A percentile compares a stretch with the other conserved stretches of the same genome.
These are phyloP conservation scores for Drosophila albomicans DNA, from an alignment of 1,140 invertebrate species.

Conservation along the genomic window DNA sequence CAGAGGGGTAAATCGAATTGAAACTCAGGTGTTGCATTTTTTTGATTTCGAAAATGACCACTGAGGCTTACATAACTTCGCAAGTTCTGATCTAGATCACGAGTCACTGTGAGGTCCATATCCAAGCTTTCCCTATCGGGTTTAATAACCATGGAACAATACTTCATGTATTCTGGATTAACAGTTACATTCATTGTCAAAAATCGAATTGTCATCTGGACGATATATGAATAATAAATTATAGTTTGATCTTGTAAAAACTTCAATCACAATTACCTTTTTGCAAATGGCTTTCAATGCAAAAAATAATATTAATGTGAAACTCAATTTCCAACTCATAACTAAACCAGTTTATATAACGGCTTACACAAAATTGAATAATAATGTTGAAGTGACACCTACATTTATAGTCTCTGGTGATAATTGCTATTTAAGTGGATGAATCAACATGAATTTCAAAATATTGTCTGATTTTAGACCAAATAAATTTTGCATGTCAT, in stretches of 20 bases:
- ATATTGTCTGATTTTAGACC: not conserved
- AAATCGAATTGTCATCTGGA: not conserved
- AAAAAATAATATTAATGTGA: not conserved
- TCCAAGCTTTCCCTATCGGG: slow-evolving; percentile 5
- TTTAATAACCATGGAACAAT: not conserved
- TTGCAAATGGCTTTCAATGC: not conserved
- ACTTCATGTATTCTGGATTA: not conserved
- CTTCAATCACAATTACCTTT: slow-evolving; percentile 10
- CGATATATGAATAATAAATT: not conserved
- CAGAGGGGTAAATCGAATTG: slow-evolving; percentile 13
- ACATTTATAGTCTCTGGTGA: not conserved
- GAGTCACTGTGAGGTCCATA: not conserved
- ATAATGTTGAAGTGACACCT: not conserved
- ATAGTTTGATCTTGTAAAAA: not conserved
- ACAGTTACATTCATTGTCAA: not conserved
- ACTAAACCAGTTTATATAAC: not conserved
- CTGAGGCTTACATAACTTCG: not conserved
- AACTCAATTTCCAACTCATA: slow-evolving; percentile 3
- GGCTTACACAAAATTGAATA: not conserved
- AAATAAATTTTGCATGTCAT: too few species aligned
- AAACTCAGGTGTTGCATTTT: not conserved
- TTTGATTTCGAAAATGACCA: not conserved
- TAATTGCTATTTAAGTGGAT: slow-evolving; percentile 12
- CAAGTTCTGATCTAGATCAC: not conserved
- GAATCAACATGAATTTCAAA: not conserved